Conservation (phyloP, 92 coral and sea anemone genomes). For the Parazoanthus atlanticus region DNA sequence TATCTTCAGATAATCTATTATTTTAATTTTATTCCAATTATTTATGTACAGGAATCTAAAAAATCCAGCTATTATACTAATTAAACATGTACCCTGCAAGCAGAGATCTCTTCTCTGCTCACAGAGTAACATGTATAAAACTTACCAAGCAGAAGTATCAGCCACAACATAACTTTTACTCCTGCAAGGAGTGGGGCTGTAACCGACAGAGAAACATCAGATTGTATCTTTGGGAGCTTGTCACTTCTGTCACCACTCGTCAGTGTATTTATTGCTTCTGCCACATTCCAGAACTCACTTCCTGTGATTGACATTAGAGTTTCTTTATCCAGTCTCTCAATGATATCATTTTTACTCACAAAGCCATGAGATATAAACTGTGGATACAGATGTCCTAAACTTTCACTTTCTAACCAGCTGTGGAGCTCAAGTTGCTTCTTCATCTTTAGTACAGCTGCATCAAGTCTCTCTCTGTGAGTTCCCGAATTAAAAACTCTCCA, state of each 20-base stretch:
- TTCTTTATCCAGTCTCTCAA: constrained; percentile 38
- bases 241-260: not conserved
- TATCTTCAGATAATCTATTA: too few relatives aligned
- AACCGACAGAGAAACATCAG: not conserved
- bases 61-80: too few relatives aligned
- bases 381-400: constrained; percentile 36
- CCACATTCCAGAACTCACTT: constrained; percentile 23
- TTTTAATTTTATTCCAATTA: too few relatives aligned
- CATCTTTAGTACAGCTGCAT: constrained; percentile 44
- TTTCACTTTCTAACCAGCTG: constrained; percentile 59
- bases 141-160: constrained; percentile 13
- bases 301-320: constrained; percentile 28
- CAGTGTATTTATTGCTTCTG: constrained; percentile 39
- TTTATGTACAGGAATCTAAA: too few relatives aligned
- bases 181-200: constrained; percentile 7
- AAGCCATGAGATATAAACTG: constrained; percentile 29
- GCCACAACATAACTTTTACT: constrained; percentile 23
- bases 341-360: constrained; percentile 28
- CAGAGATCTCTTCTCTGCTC: not conserved
- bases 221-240: not conserved
- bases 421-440: constrained; percentile 41
- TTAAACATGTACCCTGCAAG: too few relatives aligned
- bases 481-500: constrained; percentile 55
- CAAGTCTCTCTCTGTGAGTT: constrained; percentile 47
- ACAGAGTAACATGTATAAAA: not conserved